These are phyloP conservation scores for Tholera decimalis DNA, from an alignment of 2,888 invertebrate genomes.

Conservation along the genomic window DNA sequence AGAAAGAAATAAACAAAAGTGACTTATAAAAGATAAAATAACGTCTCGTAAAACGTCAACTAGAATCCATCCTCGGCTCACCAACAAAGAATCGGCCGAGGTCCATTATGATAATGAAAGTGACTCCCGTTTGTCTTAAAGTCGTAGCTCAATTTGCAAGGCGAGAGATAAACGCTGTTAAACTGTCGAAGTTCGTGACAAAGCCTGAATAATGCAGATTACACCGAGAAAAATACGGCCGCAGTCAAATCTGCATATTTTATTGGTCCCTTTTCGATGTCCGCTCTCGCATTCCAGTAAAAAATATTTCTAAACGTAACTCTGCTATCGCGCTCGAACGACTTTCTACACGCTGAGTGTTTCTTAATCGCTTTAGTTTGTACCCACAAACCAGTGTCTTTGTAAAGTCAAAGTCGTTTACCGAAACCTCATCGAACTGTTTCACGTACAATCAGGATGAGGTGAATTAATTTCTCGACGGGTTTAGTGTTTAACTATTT, in stretches of 20 bases:
- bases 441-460: slow-evolving; percentile 64
- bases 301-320: slow-evolving; percentile 73
- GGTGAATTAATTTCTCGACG: slow-evolving; percentile 74
- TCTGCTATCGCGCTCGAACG: slow-evolving; percentile 58
- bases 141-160: slow-evolving; percentile 92
- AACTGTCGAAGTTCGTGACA: slow-evolving; percentile 92
- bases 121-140: slow-evolving; percentile 91
- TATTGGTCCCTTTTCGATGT: slow-evolving; percentile 88
- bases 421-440: slow-evolving; percentile 62
- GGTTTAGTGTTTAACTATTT: slow-evolving; percentile 70
- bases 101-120: slow-evolving; percentile 91
- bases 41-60: slow-evolving; percentile 77
- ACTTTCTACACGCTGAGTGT: slow-evolving; percentile 55
- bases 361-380: slow-evolving; percentile 64
- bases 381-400: slow-evolving; percentile 47
- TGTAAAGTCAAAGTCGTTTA: slow-evolving; percentile 58
- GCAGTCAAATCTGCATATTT: slow-evolving; percentile 91
- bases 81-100: slow-evolving; percentile 89
- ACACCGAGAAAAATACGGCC: slow-evolving; percentile 91
- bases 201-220: slow-evolving; percentile 92
- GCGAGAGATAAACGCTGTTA: slow-evolving; percentile 91
- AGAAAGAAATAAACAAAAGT: slow-evolving; percentile 60
- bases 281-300: slow-evolving; percentile 77
- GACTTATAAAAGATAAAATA: slow-evolving; percentile 64
- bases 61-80: slow-evolving; percentile 83